phyloP scores from a whole-genome alignment of 2,797 vertebrate species.

The Galagoides demidoff region DNA sequence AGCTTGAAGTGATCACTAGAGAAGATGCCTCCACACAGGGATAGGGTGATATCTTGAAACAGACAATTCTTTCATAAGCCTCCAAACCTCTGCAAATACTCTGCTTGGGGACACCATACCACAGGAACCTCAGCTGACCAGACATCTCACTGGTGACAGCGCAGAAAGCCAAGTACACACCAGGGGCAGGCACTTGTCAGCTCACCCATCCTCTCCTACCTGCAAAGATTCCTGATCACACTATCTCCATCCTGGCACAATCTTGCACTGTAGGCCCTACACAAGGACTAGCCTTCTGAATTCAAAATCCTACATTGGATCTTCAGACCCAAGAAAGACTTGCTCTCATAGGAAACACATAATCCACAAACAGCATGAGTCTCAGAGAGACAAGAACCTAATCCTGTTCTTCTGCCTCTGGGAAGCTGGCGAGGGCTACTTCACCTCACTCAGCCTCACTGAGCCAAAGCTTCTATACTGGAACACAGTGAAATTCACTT shows the following conservation, averaged over 20 bases:
- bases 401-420: not conserved
- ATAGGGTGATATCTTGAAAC: not conserved
- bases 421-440: not conserved
- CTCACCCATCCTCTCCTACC: not conserved
- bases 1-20: not conserved
- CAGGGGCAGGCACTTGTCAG: not conserved
- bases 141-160: rapidly evolving
- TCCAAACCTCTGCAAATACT: not conserved
- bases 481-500: not conserved
- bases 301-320: rapidly evolving
- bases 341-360: not conserved
- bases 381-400: not conserved
- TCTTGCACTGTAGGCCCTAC: not conserved
- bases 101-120: not conserved
- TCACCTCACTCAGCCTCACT: too few species aligned
- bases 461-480: too few species aligned
- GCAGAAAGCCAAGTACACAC: not conserved
- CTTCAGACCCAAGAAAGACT: not conserved
- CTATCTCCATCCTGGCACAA: too few species aligned
- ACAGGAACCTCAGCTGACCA: not conserved
- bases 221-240: not conserved
- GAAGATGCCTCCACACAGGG: too few species aligned
- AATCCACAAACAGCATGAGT: not conserved
- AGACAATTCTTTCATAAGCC: not conserved
- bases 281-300: not conserved